Base-by-base conservation (phyloP, 2,888 invertebrate species). In the Eristalinus aeneus region DNA sequence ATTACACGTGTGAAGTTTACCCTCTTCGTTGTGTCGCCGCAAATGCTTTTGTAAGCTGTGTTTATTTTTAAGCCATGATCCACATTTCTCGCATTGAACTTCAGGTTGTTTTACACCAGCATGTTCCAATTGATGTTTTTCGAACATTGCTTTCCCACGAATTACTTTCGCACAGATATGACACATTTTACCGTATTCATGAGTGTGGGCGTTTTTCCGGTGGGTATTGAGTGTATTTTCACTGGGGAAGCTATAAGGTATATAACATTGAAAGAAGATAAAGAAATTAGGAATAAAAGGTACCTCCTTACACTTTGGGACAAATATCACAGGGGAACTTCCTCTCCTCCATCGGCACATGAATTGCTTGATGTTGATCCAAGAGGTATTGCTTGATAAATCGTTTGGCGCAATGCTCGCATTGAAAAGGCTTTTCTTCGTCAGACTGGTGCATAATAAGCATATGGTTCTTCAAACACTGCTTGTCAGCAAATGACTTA, bases 141-240 rank as follows among this genome's bases (percentile, higher is more conserved):
- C 90, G 68, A 92, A 92, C n/a, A 90, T 90, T 0, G 91, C 89
- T 12, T 90, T 90, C 3, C 91, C 92, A 0, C 91, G 90, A 71
- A 92, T 92, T 3, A 91, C 91, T 88, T 92, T 92, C 2, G 92
- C 92, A 46, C 92, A 92, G 10, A 92, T 91, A 88, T 92, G 92
- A 73, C 92, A 92, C 23, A 92, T 90, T 88, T 92, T 91, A 2
- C 91, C 90, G 6, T 91, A 91, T 65, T 90, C 90, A 16, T 89
- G 90, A 5, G 88, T 81, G 67, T 92, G 92, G 34, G 90, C 90
- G 87, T 90, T 91, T 78, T 90, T 90, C 0, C 90, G 89, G 61
- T 92, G 92, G 6, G 90, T 90, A 23, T 89, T 89, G 0, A 92
- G 88, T 20, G 90, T 88, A n/a, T 90, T 90, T 31, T 90, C 87